Conservation (phyloP, 2,113 vertebrate genomes). For the Probosciger aterrimus region DNA sequence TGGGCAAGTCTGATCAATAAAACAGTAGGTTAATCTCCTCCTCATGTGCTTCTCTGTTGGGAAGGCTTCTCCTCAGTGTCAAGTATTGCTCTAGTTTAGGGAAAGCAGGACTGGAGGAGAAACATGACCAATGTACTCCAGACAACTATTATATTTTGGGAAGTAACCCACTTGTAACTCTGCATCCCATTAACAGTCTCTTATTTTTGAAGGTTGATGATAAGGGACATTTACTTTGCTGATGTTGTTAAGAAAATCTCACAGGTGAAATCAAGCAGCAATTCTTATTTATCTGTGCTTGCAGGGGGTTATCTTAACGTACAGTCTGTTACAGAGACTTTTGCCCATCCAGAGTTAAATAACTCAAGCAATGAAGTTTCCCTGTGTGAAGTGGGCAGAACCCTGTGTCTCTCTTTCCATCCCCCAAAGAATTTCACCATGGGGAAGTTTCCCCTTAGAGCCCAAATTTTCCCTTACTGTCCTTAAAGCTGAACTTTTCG, state of each 20-base stretch:
- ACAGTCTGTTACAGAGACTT: background rate
- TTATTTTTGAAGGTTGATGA: background rate
- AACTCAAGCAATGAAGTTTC: background rate
- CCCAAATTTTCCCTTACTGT: background rate
- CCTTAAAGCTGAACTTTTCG: background rate
- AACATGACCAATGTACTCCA: background rate
- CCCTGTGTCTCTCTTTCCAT: background rate
- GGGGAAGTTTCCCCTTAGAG: background rate
- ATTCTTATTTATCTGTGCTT: background rate
- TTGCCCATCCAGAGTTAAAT: background rate
- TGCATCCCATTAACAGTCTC: background rate
- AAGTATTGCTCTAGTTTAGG: background rate
- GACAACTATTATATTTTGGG: background rate
- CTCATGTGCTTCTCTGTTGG: background rate
- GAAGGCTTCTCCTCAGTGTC: background rate
- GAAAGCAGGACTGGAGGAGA: background rate
- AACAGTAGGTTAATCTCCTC: background rate
- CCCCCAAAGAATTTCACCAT: background rate
- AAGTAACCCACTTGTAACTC: background rate
- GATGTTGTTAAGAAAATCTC: background rate
- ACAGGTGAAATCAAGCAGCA: background rate
- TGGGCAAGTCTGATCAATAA: fast-evolving
- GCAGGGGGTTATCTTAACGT: background rate
- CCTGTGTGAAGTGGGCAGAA: background rate
- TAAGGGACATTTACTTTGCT: background rate